Evolutionary conservation across 2,797 vertebrate genomes (phyloP), one percentile per base, ranked within the genome.

Genomic region (Harpagifer antarcticus): DNA sequence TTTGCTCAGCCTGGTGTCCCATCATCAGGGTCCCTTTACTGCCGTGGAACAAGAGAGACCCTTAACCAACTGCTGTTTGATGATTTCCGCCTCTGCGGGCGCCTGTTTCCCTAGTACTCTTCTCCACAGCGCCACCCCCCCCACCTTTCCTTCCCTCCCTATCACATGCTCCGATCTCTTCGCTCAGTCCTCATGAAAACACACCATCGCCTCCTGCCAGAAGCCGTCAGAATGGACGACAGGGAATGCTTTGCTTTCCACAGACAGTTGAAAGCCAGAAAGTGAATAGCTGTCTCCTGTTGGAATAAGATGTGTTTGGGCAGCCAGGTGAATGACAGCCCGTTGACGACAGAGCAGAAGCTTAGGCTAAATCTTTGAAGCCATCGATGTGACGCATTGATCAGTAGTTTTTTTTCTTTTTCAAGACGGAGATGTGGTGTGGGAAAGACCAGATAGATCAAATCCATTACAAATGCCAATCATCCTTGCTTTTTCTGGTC

Each of bases 31-130:
- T 79, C 86, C 79, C 84, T 92, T 88, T 82, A 82, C 80, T 71
- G 78, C 79, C 45, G 81, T 16, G 66, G 74, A 86, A 92, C 90
- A 93, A 92, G 90, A 89, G 88, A 91, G 89, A 90, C 92, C 91
- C 92, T 93, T 82, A 90, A 91, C 91, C 92, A 78, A 87, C 90
- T 64, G 84, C 90, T 87, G 90, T 88, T 90, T 91, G 90, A 92
- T 92, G 85, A 90, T 90, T 94, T 95, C 92, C 91, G 80, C 69
- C 77, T 83, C 71, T 74, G 82, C 74, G 56, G 59, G 84, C 53
- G 72, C 69, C 78, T 87, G 86, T 90, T 89, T 92, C 82, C 74
- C 74, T 77, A 75, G 67, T 65, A 66, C 68, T 64, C 79, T 62
- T 86, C 90, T 85, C 76, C 60, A 64, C 84, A 76, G 57, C 82